Conservation (phyloP, 1,140 invertebrate species). For the Panagrolaimus sp. region DNA sequence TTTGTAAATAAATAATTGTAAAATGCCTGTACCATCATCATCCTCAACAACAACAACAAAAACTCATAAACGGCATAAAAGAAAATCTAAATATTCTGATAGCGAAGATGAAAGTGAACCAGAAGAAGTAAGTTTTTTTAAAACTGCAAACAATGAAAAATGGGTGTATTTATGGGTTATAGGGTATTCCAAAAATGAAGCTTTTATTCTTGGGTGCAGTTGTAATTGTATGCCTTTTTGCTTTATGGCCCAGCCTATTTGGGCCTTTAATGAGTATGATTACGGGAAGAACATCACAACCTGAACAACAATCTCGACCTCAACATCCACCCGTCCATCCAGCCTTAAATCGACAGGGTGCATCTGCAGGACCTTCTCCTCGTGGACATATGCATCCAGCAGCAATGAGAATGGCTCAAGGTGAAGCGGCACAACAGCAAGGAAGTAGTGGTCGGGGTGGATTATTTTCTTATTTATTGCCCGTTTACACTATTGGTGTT, state of each 20-base stretch:
- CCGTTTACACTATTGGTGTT: conserved; percentile 40
- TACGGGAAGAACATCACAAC: conserved; percentile 22
- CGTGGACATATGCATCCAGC: conserved; percentile 29
- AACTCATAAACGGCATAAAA: not conserved
- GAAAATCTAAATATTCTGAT: conserved; percentile 4
- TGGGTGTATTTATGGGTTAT: not conserved
- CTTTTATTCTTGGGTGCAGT: conserved; percentile 17
- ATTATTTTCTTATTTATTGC: conserved; percentile 38
- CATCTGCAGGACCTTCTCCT: conserved; percentile 17
- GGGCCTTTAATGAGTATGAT: conserved; percentile 38
- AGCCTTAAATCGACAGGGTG: conserved; percentile 18
- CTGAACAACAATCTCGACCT: not conserved
- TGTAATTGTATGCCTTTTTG: conserved; percentile 36
- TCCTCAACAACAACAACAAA: too few relatives aligned
- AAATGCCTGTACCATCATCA: not conserved
- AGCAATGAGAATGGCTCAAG: conserved; percentile 37
- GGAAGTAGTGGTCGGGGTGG: conserved; percentile 22
- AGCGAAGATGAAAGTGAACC: not conserved
- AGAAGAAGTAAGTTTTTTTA: not conserved
- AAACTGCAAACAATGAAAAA: not conserved
- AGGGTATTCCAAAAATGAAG: conserved; percentile 13
- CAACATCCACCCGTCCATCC: conserved; percentile 37
- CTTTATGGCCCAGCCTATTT: conserved; percentile 37
- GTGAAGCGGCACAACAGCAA: conserved; percentile 19
- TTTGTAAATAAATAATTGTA: not conserved